Evolutionary conservation across 1,140 invertebrate genomes (phyloP).

Genomic region (Callitettix versicolor): DNA sequence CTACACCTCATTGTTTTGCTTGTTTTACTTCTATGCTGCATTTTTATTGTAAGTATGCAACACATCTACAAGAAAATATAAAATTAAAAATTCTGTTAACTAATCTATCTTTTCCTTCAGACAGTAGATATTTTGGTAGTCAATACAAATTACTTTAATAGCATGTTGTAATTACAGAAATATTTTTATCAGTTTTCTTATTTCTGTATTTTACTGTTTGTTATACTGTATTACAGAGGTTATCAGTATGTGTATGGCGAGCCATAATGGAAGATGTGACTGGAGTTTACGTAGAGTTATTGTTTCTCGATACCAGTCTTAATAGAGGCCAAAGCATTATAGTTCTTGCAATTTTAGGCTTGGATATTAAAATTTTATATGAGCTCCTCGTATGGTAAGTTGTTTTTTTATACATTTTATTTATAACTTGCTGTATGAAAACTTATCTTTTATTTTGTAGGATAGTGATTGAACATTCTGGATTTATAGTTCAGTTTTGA

Average conservation of each 20-base stretch:
- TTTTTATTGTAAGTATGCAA: constrained; percentile 68
- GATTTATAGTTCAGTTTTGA: too few species aligned
- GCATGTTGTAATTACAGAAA: not conserved
- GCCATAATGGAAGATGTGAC: constrained; percentile 71
- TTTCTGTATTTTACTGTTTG: not conserved
- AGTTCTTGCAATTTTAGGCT: constrained; percentile 75
- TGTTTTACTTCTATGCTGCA: constrained; percentile 66
- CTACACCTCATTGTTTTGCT: constrained; percentile 74
- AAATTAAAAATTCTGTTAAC: not conserved
- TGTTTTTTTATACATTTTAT: too few species aligned
- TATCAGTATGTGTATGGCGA: constrained; percentile 77
- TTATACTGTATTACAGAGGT: constrained; percentile 50
- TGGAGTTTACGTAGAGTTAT: constrained; percentile 82
- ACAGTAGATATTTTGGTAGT: not conserved
- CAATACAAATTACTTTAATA: not conserved
- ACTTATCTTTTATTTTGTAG: too few species aligned
- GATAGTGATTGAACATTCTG: too few species aligned
- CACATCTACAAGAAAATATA: not conserved
- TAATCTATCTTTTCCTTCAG: not conserved
- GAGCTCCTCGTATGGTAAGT: constrained; percentile 44
- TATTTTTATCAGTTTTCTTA: not conserved
- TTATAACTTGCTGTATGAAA: too few species aligned
- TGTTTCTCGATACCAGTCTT: constrained; percentile 79
- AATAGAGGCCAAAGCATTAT: constrained; percentile 82
- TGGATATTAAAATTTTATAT: constrained; percentile 62